Evolutionary conservation across 2,797 vertebrate genomes (phyloP).

Genomic region (Columba guinea): DNA sequence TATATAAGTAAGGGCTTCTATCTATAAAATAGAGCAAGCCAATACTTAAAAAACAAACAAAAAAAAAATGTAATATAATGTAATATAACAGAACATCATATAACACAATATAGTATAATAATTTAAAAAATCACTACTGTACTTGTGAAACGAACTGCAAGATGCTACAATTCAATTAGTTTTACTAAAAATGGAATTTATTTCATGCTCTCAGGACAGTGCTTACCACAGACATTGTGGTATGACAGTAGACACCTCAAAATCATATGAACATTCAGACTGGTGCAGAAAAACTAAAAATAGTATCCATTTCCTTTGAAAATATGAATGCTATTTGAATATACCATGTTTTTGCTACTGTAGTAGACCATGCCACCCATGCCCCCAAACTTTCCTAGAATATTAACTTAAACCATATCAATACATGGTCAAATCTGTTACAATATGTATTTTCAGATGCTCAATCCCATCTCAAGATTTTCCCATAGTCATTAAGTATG

Average conservation of each 20-base stretch:
- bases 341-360: not conserved
- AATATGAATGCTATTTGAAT: not conserved
- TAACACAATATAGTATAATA: no score
- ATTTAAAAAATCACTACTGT: not conserved
- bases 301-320: not conserved
- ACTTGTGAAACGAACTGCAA: not conserved
- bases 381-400: not conserved
- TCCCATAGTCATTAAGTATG: not conserved
- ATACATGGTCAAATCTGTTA: not conserved
- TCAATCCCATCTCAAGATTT: not conserved
- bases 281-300: not conserved
- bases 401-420: not conserved
- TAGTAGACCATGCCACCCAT: not conserved
- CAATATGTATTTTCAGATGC: not conserved
- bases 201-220: not conserved
- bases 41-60: not conserved
- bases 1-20: not conserved
- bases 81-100: no score
- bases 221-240: not conserved
- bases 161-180: not conserved
- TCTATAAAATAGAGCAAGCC: not conserved
- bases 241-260: not conserved
- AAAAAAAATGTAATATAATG: no score
- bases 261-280: not conserved
- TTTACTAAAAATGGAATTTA: not conserved